Percentiles rank a stretch among this genome's conserved stretches.
These are phyloP conservation scores for Heliocidaris erythrogramma DNA, from an alignment of 35 echinoderm and acorn worm species.

Conservation along the genomic window DNA sequence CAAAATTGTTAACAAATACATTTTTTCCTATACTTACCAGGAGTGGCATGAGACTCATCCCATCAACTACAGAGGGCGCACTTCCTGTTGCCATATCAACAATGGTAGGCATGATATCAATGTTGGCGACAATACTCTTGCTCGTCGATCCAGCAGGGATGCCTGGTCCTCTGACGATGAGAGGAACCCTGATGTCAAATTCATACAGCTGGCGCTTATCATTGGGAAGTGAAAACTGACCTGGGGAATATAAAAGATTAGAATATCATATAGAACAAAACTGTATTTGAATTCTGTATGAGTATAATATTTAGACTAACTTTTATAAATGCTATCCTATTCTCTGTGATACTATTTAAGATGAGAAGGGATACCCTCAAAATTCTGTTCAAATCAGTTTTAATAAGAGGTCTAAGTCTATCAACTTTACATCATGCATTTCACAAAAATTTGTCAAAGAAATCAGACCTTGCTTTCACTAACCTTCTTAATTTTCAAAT, in stretches of 20 bases:
- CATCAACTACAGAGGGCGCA: conserved; percentile 82
- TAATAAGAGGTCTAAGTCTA: no score
- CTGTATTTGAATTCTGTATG: no score
- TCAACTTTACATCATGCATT: no score
- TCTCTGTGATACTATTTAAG: no score
- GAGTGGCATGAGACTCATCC: conserved; percentile 76
- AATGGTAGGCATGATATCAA: conserved; percentile 96
- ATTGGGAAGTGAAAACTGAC: conserved; percentile 94
- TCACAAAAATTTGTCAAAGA: no score
- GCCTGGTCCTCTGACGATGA: conserved; percentile 85
- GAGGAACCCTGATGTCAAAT: conserved; percentile 95
- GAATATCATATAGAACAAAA: conserved; percentile 5
- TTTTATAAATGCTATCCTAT: no score
- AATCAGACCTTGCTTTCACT: no score
- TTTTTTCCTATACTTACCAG: conserved; percentile 62
- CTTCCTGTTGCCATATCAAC: conserved; percentile 68
- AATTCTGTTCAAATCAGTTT: no score
- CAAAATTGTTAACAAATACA: neutral
- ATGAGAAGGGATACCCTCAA: no score
- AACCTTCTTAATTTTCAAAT: no score
- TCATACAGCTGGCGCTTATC: conserved; percentile 98
- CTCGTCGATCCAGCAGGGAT: conserved; percentile 59
- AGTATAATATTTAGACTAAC: no score
- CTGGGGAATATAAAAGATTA: conserved; percentile 44
- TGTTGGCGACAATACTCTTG: conserved; percentile 67